Conservation (phyloP, 2,888 invertebrate genomes). For the Drosophila robusta region DNA sequence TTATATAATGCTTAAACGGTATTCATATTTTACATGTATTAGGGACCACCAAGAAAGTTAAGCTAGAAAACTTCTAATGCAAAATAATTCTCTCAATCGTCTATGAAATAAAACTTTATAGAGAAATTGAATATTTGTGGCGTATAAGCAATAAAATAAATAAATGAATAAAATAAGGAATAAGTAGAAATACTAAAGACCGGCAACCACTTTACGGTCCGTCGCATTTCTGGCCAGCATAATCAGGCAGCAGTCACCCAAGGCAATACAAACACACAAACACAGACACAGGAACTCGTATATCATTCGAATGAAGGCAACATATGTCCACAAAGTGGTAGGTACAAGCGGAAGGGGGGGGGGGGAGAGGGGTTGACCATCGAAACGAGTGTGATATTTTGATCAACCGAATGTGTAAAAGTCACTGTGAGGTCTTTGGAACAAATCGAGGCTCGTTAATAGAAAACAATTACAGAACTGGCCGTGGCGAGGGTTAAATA, state of each 20-base stretch:
- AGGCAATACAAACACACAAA: slow-evolving; percentile 4
- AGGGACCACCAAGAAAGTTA: no score
- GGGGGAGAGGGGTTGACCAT: slow-evolving; percentile 11
- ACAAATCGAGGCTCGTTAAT: slow-evolving; percentile 77
- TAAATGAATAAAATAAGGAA: slow-evolving; percentile 20
- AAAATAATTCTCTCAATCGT: no score
- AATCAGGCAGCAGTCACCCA: slow-evolving; percentile 44
- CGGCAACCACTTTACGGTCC: slow-evolving; percentile 52
- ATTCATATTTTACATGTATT: no score
- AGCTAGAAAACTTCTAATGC: no score
- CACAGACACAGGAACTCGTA: slow-evolving; percentile 25
- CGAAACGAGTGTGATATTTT: slow-evolving; percentile 56
- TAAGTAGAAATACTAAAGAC: slow-evolving; percentile 4
- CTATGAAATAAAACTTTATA: no score
- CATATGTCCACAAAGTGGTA: slow-evolving; percentile 82
- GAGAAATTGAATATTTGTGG: neutral
- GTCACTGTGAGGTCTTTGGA: slow-evolving; percentile 57
- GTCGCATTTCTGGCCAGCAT: slow-evolving; percentile 45
- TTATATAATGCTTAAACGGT: no score
- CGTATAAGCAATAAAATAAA: slow-evolving; percentile 12
- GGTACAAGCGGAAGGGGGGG: slow-evolving; percentile 12
- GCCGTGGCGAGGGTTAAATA: slow-evolving; percentile 45
- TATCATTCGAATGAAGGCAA: slow-evolving; percentile 62
- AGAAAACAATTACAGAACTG: slow-evolving; percentile 66
- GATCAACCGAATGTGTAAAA: slow-evolving; percentile 63